Evolutionary conservation across 2,888 invertebrate genomes (phyloP), one percentile per base, ranked within the genome.

Genomic region (Lysandra bellargus): DNA sequence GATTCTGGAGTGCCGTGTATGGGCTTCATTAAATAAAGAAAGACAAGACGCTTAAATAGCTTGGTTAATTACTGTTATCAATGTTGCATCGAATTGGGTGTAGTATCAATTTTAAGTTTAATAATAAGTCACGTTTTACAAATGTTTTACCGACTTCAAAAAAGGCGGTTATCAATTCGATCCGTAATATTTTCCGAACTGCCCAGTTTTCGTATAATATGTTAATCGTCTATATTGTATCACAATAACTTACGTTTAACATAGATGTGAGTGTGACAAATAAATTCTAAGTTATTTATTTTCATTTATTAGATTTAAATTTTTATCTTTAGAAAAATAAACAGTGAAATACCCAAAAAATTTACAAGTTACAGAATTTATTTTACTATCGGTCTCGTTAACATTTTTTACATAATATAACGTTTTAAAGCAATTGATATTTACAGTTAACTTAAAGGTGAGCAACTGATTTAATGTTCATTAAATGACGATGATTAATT

Each of bases 21-120:
- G 94, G 93, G 83, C 89, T 88, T 94, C 92, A 93, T 94, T 93
- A 93, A 88, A 87, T 90, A 91, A 91, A 89, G 84, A 78, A 79
- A 80, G 61, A 78, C 78, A 78, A 73, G 88, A 88, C 88, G 88
- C 89, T 91, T 90, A 90, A 90, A 90, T 90, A 87, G 87, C 84
- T 87, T 91, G 23, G 17, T 90, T 83, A 92, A 92, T 92, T 91
- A 91, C 88, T 88, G 84, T 79, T 81, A 78, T 82, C 82, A 81
- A 82, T 82, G 83, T 83, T 80, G 80, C 60, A 78, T 75, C 80
- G 60, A 75, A 44, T 2, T n/a, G 2, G 7, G 23, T 30, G 14
- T 61, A 74, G 79, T 74, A 17, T 44, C n/a, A n/a, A 3, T 40
- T 23, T 44, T 61, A 73, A 23, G 53, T 74, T 74, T 37, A 9